Conservation (phyloP, 1,140 invertebrate species). For the Drosophila auraria region DNA sequence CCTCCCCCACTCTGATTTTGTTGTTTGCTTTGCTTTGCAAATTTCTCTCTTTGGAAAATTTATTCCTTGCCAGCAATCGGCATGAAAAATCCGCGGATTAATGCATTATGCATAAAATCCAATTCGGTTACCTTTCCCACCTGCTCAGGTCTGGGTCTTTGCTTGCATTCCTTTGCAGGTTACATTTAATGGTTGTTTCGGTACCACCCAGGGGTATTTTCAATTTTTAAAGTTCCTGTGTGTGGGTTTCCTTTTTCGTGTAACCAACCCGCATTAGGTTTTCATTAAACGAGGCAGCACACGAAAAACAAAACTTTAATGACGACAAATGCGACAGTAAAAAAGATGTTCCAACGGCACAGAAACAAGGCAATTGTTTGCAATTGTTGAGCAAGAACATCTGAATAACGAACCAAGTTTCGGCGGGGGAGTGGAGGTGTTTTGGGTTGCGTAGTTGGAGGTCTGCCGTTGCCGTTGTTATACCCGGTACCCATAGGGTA, state of each 20-base stretch:
- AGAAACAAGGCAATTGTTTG: conserved; percentile 23
- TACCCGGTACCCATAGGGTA: too few relatives aligned
- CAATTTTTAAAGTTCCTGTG: not conserved
- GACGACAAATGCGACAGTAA: conserved; percentile 30
- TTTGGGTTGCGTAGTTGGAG: conserved; percentile 7
- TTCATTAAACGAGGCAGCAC: conserved; percentile 26
- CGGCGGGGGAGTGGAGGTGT: not conserved
- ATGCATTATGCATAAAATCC: conserved; percentile 47
- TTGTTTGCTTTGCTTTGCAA: conserved; percentile 24
- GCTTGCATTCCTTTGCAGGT: conserved; percentile 19
- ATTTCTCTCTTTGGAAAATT: conserved; percentile 3
- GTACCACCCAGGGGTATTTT: not conserved
- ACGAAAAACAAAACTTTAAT: conserved; percentile 46
- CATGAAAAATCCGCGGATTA: conserved; percentile 25
- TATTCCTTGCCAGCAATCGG: conserved; percentile 26
- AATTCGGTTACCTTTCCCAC: not conserved
- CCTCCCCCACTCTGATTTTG: not conserved
- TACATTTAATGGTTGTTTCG: conserved; percentile 12
- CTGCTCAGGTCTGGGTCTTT: not conserved
- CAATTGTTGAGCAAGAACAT: conserved; percentile 28
- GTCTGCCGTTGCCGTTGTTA: not conserved
- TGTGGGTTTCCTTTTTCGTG: not conserved
- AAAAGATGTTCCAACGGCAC: conserved; percentile 7
- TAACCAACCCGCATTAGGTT: conserved; percentile 3
- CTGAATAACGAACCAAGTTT: conserved; percentile 1